Base-by-base conservation (phyloP, 2,888 invertebrate genomes). In the Diploptera punctata region DNA sequence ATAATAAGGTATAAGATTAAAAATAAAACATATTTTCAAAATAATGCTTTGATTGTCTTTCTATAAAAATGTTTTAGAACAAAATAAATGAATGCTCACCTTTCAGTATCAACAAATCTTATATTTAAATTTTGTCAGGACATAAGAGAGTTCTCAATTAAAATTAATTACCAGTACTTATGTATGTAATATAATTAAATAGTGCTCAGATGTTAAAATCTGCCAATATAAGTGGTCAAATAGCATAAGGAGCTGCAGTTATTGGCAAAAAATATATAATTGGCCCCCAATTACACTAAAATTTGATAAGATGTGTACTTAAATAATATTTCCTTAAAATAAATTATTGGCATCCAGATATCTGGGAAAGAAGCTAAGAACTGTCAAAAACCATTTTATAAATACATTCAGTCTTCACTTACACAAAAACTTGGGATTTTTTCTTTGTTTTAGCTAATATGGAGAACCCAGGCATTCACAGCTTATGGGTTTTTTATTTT, bases 211-310 rank as follows among this genome's bases (percentile, higher is more conserved):
- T 19, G 49, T 49, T 24, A n/a, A n/a, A n/a, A n/a, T n/a, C n/a
- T n/a, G n/a, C n/a, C n/a, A n/a, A 33, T 33, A 10, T 33, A 7
- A 10, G 33, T 7, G 10, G 10, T 29, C 57, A 57, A 13, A n/a
- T 29, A 29, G 29, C 57, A 57, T 29, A 26, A 29, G n/a, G 29
- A 57, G 57, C 26, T 54, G 13, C 54, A 54, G 24, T 24, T 24
- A 26, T 26, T 16, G 26, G 21, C 7, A 24, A 9, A n/a, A 57
- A 57, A n/a, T 57, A 29, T 18, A 57, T 57, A 31, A 57, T 57
- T 57, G 57, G 57, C 57, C 57, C 54, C 57, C 57, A 29, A 57
- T 29, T 57, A 26, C 29, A 7, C 5, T 29, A 57, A n/a, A 29
- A 29, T n/a, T n/a, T 26, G 31, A 57, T 29, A 24, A 57, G 29